Base-by-base conservation (phyloP, 2,888 invertebrate genomes). In the Julus scandinavius region DNA sequence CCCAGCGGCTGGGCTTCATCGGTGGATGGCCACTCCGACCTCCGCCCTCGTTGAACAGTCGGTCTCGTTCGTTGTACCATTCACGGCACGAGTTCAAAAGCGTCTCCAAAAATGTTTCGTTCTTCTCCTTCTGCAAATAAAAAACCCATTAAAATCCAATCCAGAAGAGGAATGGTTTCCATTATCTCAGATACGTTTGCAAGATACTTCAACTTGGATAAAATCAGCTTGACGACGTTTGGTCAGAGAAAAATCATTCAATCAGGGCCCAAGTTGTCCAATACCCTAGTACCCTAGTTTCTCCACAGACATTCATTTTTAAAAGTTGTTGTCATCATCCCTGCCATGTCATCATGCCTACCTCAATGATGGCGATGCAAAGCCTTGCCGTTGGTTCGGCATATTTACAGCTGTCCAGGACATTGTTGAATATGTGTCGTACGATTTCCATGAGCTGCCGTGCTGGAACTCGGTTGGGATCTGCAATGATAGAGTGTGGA, bases 11-110 rank as follows among this genome's bases (percentile, higher is more conserved):
- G 20, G 87, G 87, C 63, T 87, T 87, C 63, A 87, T 72, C 40
- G 58, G 87, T 40, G 87, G 72, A 29, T 58, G 63, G 63, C 54
- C 40, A 49, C 87, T 45, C 54, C 86, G n/a, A 87, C 90, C 54
- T 41, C 45, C 88, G 84, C 91, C 90, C 40, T 92, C 91, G 89
- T 92, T 91, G 49, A 93, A 93, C 91, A 95, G 93, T 92, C 95
- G 95, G 90, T 95, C 95, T 63, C 96, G 93, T 93, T 97, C 97
- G 92, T 96, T 96, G 93, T 96, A 97, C 96, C 96, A 96, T 92
- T 97, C 97, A 92, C 97, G 96, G 92, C 97, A 97, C 80, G 96
- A 96, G 92, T 97, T 97, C 90, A 97, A 94, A 90, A 97, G 93
- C 63, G 97, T 96, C 93, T 97, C 97, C 91, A 97, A 94, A 93